These are phyloP conservation scores for Cephus spinipes DNA, from an alignment of 2,888 invertebrate genomes.

Conservation along the genomic window DNA sequence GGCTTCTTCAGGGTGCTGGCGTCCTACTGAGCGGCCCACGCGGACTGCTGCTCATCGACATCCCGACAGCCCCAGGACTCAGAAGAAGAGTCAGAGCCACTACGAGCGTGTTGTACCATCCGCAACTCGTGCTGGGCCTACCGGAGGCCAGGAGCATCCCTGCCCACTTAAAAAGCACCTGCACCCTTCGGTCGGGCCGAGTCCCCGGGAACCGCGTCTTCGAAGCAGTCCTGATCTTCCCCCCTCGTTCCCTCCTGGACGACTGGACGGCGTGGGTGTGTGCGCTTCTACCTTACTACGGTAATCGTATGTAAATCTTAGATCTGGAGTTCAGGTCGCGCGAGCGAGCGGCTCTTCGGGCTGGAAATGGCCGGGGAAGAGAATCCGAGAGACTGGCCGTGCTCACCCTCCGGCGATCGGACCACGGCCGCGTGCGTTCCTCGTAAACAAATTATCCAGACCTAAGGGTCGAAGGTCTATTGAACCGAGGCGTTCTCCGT, in stretches of 20 bases:
- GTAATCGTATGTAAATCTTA: conserved; percentile 67
- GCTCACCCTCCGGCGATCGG: conserved; percentile 51
- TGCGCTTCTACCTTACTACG: conserved; percentile 58
- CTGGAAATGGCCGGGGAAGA: conserved; percentile 26
- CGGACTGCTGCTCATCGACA: conserved; percentile 62
- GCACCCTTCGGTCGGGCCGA: background rate
- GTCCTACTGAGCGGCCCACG: conserved; percentile 65
- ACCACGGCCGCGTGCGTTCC: conserved; percentile 61
- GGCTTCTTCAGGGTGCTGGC: conserved; percentile 65
- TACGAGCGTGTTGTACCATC: background rate
- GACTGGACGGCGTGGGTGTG: conserved; percentile 59
- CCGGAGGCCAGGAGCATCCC: background rate
- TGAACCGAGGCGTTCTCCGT: conserved; percentile 62
- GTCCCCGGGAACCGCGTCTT: conserved; percentile 12
- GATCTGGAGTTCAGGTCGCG: conserved; percentile 54
- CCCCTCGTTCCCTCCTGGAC: conserved; percentile 15
- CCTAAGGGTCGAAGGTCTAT: conserved; percentile 67
- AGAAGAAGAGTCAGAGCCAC: conserved; percentile 42
- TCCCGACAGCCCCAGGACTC: conserved; percentile 57
- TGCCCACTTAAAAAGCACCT: background rate
- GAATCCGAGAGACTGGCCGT: conserved; percentile 56
- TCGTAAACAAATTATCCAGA: conserved; percentile 67
- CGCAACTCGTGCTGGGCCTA: background rate
- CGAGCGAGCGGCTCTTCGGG: conserved; percentile 37
- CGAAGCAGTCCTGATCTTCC: background rate